These are phyloP conservation scores for Nematostella vectensis DNA, from an alignment of 92 coral and sea anemone genomes.

Conservation along the genomic window DNA sequence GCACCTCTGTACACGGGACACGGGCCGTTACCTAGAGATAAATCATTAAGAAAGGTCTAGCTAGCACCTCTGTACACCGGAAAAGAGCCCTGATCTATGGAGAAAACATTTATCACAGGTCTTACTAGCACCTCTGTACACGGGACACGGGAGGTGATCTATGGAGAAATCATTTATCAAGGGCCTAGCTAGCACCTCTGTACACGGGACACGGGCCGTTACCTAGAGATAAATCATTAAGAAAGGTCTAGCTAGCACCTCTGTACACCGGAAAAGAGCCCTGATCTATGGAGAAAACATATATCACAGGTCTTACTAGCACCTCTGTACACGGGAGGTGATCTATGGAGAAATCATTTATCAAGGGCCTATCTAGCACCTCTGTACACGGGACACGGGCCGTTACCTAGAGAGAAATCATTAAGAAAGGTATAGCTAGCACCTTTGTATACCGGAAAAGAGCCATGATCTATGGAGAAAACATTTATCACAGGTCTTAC, in stretches of 20 bases:
- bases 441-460: constrained; percentile 69
- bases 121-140: constrained; percentile 70
- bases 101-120: too few species aligned
- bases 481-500: too few species aligned
- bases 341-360: constrained; percentile 33
- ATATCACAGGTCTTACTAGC: too few species aligned
- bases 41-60: too few species aligned
- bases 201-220: constrained; percentile 68
- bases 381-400: constrained; percentile 77
- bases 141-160: constrained; percentile 74
- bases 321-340: constrained; percentile 71
- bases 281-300: constrained; percentile 34
- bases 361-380: too few species aligned
- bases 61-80: constrained; percentile 61
- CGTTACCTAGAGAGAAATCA: constrained; percentile 33
- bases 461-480: constrained; percentile 47
- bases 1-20: constrained; percentile 62
- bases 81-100: constrained; percentile 70
- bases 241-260: too few species aligned
- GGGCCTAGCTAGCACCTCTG: constrained; percentile 65
- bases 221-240: constrained; percentile 33
- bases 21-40: constrained; percentile 58
- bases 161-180: constrained; percentile 3
- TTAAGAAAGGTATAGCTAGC: too few species aligned
- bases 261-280: constrained; percentile 74